phyloP scores from a whole-genome alignment of 2,113 vertebrate genomes.

The Gallinago undulata region DNA sequence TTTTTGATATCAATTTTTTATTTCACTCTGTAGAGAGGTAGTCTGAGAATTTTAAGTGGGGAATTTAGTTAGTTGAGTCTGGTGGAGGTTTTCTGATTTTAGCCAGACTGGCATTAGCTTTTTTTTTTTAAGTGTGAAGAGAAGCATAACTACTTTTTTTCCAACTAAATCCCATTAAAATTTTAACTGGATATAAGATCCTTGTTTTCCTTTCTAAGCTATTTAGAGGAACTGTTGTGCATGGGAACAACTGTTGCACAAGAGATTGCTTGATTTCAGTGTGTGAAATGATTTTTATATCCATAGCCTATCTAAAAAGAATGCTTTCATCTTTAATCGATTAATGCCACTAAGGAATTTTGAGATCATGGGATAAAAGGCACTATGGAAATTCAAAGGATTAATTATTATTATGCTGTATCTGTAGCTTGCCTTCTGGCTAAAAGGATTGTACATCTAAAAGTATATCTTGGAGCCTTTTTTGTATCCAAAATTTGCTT shows the following conservation, averaged over 20 bases:
- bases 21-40: not conserved
- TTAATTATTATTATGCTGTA: conserved; percentile 1
- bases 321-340: conserved; percentile 5
- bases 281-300: conserved; percentile 1
- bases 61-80: not conserved
- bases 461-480: not conserved
- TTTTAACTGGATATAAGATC: not conserved
- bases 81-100: not conserved
- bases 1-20: not conserved
- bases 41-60: not conserved
- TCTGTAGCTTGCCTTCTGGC: not conserved
- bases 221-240: not conserved
- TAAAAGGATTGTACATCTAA: not conserved
- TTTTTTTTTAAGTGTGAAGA: not conserved
- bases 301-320: not conserved
- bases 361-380: conserved; percentile 6
- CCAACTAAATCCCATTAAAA: not conserved
- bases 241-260: not conserved
- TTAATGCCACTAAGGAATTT: not conserved
- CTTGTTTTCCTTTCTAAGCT: not conserved
- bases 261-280: not conserved
- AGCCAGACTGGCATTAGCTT: not conserved
- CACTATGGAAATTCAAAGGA: not conserved
- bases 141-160: not conserved
- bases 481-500: not conserved